phyloP scores from a whole-genome alignment of 2,797 vertebrate genomes.

The Jordanella pulchra region DNA sequence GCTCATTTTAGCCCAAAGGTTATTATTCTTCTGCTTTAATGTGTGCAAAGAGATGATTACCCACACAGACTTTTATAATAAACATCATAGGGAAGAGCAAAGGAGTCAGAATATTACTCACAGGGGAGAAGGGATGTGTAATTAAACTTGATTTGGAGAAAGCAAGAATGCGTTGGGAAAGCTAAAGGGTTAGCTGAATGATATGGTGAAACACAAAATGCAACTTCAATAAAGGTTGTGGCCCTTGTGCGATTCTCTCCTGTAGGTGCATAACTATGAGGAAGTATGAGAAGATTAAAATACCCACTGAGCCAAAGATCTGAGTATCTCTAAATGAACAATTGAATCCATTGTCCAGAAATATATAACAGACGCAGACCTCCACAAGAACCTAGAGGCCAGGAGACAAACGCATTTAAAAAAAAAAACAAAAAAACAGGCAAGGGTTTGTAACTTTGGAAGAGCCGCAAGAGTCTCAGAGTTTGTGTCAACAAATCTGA shows the following conservation, averaged over 20 bases:
- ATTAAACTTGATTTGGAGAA: constrained; percentile 35
- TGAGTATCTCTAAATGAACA: not conserved
- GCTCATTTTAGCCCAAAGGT: constrained; percentile 58
- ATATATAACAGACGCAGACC: not conserved
- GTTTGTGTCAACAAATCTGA: not conserved
- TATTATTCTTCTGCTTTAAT: constrained; percentile 48
- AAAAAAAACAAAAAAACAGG: not conserved
- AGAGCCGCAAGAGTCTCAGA: not conserved
- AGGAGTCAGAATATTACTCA: constrained; percentile 21
- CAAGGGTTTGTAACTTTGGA: not conserved
- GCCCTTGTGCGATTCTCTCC: constrained; percentile 12
- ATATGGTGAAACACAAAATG: constrained; percentile 21
- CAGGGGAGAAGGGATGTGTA: constrained; percentile 6
- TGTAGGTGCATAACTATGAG: not conserved
- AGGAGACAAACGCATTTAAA: not conserved
- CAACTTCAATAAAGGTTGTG: constrained; percentile 16
- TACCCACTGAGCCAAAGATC: not conserved
- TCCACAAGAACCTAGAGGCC: not conserved
- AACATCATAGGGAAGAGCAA: constrained; percentile 37
- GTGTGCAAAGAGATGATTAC: constrained; percentile 45
- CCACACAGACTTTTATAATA: constrained; percentile 41
- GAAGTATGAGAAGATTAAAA: not conserved
- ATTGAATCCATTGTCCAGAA: not conserved
- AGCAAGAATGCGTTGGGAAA: constrained; percentile 7
- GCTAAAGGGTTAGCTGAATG: constrained; percentile 23